Evolutionary conservation across 2,113 vertebrate genomes (phyloP).

Genomic region (Sardina pilchardus): DNA sequence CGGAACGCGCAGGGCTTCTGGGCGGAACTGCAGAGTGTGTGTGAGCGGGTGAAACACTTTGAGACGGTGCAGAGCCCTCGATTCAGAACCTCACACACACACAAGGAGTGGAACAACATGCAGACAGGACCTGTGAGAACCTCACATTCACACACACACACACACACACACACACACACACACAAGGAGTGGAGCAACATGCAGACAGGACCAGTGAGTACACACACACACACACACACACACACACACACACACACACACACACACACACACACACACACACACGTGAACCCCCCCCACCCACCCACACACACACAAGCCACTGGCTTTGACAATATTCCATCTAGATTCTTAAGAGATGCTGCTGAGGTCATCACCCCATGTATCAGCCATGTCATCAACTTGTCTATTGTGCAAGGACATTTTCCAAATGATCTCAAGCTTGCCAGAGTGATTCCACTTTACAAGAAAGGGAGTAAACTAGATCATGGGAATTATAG

Average conservation of each 20-base stretch:
- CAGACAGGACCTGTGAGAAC: slow-evolving; percentile 36
- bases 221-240: background rate
- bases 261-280: background rate
- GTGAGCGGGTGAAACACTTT: slow-evolving; percentile 81
- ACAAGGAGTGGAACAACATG: slow-evolving; percentile 74
- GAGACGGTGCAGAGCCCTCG: slow-evolving; percentile 73
- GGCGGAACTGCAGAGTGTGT: slow-evolving; percentile 82
- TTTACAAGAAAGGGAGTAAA: no score
- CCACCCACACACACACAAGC: background rate
- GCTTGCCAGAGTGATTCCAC: no score
- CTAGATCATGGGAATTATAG: no score
- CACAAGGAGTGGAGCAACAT: no score
- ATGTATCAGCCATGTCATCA: no score
- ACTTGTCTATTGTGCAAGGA: no score
- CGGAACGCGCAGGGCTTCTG: slow-evolving; percentile 82
- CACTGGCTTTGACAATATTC: no score
- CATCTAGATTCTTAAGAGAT: no score
- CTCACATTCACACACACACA: background rate
- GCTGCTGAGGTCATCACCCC: no score
- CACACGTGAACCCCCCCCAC: background rate
- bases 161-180: slow-evolving; percentile 32
- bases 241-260: background rate
- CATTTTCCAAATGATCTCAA: no score
- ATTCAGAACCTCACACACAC: slow-evolving; percentile 73
- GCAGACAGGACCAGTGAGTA: no score